Conservation (phyloP, 2,888 invertebrate genomes). For the Diaprepes abbreviatus region DNA sequence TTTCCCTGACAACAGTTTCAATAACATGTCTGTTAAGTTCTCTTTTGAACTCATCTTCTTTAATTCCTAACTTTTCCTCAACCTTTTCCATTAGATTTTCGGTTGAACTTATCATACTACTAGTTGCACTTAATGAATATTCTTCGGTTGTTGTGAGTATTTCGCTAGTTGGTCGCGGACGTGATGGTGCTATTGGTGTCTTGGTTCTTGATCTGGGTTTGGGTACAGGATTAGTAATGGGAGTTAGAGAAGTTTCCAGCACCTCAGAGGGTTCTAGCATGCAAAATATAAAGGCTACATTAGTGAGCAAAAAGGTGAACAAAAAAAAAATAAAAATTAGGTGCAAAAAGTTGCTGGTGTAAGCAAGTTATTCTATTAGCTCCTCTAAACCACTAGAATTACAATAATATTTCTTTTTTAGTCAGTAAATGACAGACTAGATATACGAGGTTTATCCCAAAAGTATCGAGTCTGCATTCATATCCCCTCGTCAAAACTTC, state of each 20-base stretch:
- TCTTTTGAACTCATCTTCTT: constrained; percentile 13
- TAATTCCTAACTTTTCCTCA: constrained; percentile 21
- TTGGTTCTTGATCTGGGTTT: constrained; percentile 54
- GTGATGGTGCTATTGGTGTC: constrained; percentile 51
- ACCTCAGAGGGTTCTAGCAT: constrained; percentile 60
- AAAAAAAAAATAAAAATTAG: constrained; percentile 20
- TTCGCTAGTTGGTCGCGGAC: constrained; percentile 8
- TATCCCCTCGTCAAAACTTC: no score
- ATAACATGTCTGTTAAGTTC: background rate
- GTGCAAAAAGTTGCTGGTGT: background rate
- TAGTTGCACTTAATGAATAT: background rate
- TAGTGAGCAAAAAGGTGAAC: constrained; percentile 33
- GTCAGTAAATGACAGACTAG: no score
- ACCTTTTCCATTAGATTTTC: constrained; percentile 18
- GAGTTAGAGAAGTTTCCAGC: constrained; percentile 53
- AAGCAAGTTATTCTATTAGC: constrained; percentile 3
- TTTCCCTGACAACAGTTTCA: background rate
- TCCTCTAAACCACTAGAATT: background rate
- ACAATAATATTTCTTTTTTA: no score
- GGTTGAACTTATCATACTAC: constrained; percentile 6
- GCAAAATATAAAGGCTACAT: constrained; percentile 55
- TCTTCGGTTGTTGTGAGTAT: background rate
- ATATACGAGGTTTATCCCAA: no score
- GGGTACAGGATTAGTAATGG: constrained; percentile 56
- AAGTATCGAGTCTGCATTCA: no score